phyloP scores from a whole-genome alignment of 2,888 invertebrate species.

The Leptopilina syphax region DNA sequence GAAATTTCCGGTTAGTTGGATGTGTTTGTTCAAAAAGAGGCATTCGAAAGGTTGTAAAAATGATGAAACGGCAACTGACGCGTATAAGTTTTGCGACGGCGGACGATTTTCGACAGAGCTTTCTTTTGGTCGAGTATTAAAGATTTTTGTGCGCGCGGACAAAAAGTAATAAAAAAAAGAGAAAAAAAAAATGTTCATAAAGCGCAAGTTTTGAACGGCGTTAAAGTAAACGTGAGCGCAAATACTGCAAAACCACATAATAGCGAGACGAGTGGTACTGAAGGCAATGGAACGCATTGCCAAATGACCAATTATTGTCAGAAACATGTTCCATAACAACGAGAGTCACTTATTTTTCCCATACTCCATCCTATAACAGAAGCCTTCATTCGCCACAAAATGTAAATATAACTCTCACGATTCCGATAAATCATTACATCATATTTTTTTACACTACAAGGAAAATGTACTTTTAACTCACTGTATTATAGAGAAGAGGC shows the following conservation, averaged over 20 bases:
- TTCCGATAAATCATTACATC: too few species aligned
- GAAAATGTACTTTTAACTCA: too few species aligned
- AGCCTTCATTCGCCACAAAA: constrained; percentile 40
- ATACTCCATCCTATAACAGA: constrained; percentile 22
- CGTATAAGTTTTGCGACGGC: constrained; percentile 35
- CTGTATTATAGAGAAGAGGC: too few species aligned
- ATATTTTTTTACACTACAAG: too few species aligned
- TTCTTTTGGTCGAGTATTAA: constrained; percentile 13
- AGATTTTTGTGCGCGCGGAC: constrained; percentile 46
- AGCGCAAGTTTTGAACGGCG: constrained; percentile 48
- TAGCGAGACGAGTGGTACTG: constrained; percentile 27
- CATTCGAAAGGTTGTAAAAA: constrained; percentile 25
- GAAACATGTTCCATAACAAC: constrained; percentile 19
- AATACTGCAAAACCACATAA: constrained; percentile 36
- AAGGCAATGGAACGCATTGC: constrained; percentile 43
- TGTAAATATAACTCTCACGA: constrained; percentile 43
- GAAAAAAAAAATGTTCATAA: constrained; percentile 39
- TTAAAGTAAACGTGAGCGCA: constrained; percentile 39
- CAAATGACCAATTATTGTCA: constrained; percentile 40
- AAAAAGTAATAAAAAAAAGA: constrained; percentile 48
- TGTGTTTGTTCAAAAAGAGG: not conserved
- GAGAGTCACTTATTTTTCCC: constrained; percentile 49
- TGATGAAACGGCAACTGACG: constrained; percentile 21
- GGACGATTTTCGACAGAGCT: constrained; percentile 23
- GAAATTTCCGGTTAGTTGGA: constrained; percentile 19